Evolutionary conservation across 2,797 vertebrate species (phyloP).

Genomic region (Tapera naevia): DNA sequence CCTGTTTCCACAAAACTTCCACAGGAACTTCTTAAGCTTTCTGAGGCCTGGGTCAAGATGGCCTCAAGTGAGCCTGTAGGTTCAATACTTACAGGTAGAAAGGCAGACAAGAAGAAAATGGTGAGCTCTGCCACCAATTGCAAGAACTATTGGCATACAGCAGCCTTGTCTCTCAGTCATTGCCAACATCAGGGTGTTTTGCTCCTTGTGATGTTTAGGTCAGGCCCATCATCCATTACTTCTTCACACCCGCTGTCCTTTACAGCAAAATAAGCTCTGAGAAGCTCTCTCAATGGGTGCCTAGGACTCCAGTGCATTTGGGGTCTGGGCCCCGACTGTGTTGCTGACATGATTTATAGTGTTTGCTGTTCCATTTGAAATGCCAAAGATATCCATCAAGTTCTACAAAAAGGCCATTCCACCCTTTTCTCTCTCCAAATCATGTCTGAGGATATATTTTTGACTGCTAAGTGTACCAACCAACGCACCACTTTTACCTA

Average conservation of each 20-base stretch:
- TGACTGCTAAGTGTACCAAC: not conserved
- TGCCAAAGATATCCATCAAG: constrained; percentile 11
- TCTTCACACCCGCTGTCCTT: not conserved
- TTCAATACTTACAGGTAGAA: not conserved
- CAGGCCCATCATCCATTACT: not conserved
- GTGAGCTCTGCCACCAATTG: not conserved
- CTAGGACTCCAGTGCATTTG: not conserved
- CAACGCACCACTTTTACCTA: not conserved
- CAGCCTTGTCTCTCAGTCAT: not conserved
- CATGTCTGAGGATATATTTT: not conserved
- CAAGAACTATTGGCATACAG: not conserved
- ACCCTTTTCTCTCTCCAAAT: constrained; percentile 8
- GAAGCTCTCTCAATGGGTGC: not conserved
- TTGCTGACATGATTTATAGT: constrained; percentile 17
- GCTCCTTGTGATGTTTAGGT: not conserved
- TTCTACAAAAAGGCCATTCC: not conserved
- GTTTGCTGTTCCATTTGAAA: constrained; percentile 19
- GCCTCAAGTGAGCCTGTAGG: not conserved
- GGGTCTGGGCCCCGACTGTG: not conserved
- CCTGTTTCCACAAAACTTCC: not conserved
- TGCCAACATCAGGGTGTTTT: not conserved
- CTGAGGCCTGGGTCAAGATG: not conserved
- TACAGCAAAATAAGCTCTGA: not conserved
- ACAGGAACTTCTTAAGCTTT: not conserved
- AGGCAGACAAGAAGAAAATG: not conserved